Evolutionary conservation across 1,140 invertebrate species (phyloP).

Genomic region (Cydia splendana): DNA sequence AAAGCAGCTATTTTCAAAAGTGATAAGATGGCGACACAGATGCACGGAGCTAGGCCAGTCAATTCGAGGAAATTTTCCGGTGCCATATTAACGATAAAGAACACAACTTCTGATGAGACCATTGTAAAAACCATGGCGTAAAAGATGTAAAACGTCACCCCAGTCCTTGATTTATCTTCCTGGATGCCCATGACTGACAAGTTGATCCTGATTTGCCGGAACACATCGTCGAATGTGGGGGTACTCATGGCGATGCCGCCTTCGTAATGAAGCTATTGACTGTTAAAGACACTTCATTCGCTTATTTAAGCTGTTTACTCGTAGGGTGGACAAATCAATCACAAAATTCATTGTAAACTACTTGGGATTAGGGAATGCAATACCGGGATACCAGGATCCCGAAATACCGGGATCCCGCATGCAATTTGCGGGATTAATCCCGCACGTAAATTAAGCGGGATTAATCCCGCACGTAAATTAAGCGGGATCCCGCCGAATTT

Average conservation of each 20-base stretch:
- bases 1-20: conserved; percentile 54
- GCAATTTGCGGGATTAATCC: too few species aligned
- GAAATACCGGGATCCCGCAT: too few species aligned
- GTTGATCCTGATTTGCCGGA: conserved; percentile 56
- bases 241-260: conserved; percentile 47
- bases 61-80: conserved; percentile 55
- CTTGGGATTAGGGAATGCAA: too few species aligned
- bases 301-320: background rate
- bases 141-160: conserved; percentile 48
- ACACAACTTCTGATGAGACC: conserved; percentile 45
- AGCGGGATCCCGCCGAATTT: too few species aligned
- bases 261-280: background rate
- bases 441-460: too few species aligned
- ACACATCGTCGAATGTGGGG: conserved; percentile 55
- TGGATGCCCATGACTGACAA: conserved; percentile 54
- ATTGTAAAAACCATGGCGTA: conserved; percentile 44
- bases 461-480: too few species aligned
- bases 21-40: conserved; percentile 49
- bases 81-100: conserved; percentile 52
- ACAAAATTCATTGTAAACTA: too few species aligned
- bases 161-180: conserved; percentile 44
- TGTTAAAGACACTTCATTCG: background rate
- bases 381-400: too few species aligned
- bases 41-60: conserved; percentile 56
- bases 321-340: background rate